These are phyloP conservation scores for Pomatostomus ruficeps DNA, from an alignment of 2,113 vertebrate species.

Conservation along the genomic window DNA sequence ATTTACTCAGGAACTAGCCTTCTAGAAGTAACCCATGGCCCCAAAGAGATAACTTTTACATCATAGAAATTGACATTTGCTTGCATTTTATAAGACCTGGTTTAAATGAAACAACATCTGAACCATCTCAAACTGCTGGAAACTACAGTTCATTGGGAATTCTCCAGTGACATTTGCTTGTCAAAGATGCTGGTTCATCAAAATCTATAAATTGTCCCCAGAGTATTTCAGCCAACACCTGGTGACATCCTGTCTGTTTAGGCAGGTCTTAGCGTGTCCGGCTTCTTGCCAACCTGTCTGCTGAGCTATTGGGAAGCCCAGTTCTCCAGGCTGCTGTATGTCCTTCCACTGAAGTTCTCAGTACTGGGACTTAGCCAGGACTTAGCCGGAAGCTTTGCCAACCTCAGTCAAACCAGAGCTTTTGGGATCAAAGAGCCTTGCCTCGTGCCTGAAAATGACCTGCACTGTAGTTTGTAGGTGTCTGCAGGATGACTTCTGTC, in stretches of 20 bases:
- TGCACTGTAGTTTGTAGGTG: background rate
- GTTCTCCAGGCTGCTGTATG: background rate
- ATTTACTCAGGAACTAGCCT: background rate
- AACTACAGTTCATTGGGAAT: background rate
- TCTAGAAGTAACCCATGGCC: background rate
- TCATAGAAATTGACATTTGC: background rate
- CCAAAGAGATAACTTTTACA: background rate
- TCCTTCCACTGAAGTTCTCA: background rate
- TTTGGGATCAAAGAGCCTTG: background rate
- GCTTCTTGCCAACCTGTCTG: background rate
- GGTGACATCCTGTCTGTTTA: background rate
- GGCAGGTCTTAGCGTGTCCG: background rate
- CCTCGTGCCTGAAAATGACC: background rate
- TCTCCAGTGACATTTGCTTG: background rate
- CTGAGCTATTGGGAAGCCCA: background rate
- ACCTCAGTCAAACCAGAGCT: background rate
- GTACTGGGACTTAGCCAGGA: background rate
- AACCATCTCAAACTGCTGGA: background rate
- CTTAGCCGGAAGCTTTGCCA: background rate
- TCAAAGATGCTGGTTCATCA: constrained; percentile 13
- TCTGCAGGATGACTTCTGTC: background rate
- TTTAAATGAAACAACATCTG: background rate
- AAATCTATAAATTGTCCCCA: background rate
- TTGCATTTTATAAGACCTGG: background rate
- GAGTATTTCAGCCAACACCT: background rate